These are phyloP conservation scores for Ceratosolen solmsi DNA, from an alignment of 1,140 invertebrate species.

Conservation along the genomic window DNA sequence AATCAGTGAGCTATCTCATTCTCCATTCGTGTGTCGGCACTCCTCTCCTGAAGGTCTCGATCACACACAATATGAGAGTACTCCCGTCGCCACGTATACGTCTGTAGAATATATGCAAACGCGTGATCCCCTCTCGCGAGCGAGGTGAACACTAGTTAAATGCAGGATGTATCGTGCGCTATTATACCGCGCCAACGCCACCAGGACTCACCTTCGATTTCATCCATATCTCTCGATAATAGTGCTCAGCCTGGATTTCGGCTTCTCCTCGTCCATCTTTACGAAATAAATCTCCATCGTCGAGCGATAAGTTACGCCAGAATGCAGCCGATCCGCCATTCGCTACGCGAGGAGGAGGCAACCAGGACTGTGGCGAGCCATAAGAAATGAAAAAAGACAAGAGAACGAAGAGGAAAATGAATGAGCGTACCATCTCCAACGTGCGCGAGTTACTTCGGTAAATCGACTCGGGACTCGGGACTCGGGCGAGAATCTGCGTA, in stretches of 20 bases:
- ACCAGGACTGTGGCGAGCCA: too few species aligned
- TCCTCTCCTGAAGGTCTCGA: constrained; percentile 37
- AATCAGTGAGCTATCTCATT: not conserved
- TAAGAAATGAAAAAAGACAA: too few species aligned
- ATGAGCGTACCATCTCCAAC: too few species aligned
- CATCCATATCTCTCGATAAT: constrained; percentile 20
- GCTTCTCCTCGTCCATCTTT: constrained; percentile 28
- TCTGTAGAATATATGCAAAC: constrained; percentile 13
- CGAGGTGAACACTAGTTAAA: constrained; percentile 24
- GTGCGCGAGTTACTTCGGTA: too few species aligned
- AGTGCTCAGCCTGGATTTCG: not conserved
- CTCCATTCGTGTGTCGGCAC: not conserved
- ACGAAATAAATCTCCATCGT: constrained; percentile 19
- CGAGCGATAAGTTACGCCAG: not conserved
- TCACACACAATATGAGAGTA: constrained; percentile 17
- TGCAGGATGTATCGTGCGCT: constrained; percentile 10
- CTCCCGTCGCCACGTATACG: too few species aligned
- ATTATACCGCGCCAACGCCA: not conserved
- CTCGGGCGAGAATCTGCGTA: not conserved
- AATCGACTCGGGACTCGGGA: too few species aligned
- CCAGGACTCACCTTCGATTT: constrained; percentile 35
- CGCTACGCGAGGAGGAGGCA: too few species aligned
- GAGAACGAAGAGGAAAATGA: too few species aligned
- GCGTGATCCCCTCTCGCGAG: not conserved
- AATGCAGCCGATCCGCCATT: too few species aligned